Evolutionary conservation across 2,888 invertebrate species (phyloP), one percentile per base, ranked within the genome.

Genomic region (Drosophila sordidula): DNA sequence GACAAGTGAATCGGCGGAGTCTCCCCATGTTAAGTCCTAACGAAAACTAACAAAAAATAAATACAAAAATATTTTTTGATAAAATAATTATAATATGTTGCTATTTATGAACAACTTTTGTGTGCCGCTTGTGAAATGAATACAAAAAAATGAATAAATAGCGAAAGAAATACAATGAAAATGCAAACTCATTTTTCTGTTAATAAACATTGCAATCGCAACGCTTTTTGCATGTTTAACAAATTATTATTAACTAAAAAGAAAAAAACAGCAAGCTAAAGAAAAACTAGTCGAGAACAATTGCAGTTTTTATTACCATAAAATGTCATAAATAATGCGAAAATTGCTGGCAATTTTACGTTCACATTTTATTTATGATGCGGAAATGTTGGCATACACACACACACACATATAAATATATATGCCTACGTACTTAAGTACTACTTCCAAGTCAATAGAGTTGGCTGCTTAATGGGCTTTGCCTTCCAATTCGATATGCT

Each of bases 261-360:
- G 62, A 46, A 18, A 14, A 54, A 34, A 38, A 55, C 14, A 22
- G 39, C 32, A 50, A 38, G 6, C 22, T 18, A 8, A n/a, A 55
- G 36, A 16, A 42, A 34, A 25, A 22, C 25, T 16, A 12, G n/a
- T 4, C 6, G 3, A 41, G 3, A 55, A 25, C 18, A 32, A 47
- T 9, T 29, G 29, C 50, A 22, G 12, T 32, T 50, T 14, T 45
- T n/a, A n/a, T 8, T 45, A n/a, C 26, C 11, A 38, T 39, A 16
- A 34, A 34, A 26, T 58, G 50, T 64, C 76, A 75, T 56, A 65
- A 76, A 59, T 59, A 70, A 75, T 52, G 32, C 18, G 25, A 65
- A 64, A 51, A 64, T 39, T 26, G 39, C 25, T 26, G 12, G 9
- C 25, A 18, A 62, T 39, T 45, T 8, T 25, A 36, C 44, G 36